Conservation (phyloP, 2,888 invertebrate genomes). For the Eupithecia pulchellata region DNA sequence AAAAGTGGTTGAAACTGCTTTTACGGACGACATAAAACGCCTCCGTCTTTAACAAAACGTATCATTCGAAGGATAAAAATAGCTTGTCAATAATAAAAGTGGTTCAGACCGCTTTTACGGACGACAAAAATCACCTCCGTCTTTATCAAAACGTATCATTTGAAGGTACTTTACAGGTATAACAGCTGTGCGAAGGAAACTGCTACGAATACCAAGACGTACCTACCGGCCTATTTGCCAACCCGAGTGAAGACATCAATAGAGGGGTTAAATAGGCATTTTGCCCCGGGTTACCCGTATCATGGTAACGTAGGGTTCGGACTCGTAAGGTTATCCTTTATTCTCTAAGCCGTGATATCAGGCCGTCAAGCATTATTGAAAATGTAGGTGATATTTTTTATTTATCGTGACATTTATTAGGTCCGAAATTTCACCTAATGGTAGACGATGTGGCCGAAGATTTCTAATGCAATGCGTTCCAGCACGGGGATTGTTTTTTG, state of each 20-base stretch:
- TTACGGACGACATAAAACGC: neutral
- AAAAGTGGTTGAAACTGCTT: neutral
- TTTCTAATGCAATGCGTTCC: too few relatives aligned
- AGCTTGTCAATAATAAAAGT: neutral
- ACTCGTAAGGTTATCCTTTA: neutral
- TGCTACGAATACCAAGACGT: slow-evolving; percentile 13
- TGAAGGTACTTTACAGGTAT: neutral
- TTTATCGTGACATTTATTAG: too few relatives aligned
- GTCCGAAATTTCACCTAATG: too few relatives aligned
- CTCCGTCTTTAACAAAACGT: neutral
- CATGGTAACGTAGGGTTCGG: neutral
- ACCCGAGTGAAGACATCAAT: slow-evolving; percentile 4
- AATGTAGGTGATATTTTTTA: neutral
- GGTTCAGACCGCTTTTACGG: neutral
- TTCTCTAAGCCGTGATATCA: neutral
- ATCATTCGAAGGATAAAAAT: neutral
- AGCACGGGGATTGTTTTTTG: too few relatives aligned
- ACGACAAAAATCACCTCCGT: neutral
- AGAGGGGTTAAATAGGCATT: slow-evolving; percentile 1
- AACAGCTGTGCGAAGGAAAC: slow-evolving; percentile 12
- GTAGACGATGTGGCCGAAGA: too few relatives aligned
- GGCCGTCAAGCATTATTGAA: neutral
- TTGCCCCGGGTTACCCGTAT: neutral
- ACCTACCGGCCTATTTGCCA: slow-evolving; percentile 4
- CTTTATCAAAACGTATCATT: neutral